Evolutionary conservation across 2,113 vertebrate species (phyloP), one percentile per base, ranked within the genome.

Genomic region (Gallinago paraguaiae): DNA sequence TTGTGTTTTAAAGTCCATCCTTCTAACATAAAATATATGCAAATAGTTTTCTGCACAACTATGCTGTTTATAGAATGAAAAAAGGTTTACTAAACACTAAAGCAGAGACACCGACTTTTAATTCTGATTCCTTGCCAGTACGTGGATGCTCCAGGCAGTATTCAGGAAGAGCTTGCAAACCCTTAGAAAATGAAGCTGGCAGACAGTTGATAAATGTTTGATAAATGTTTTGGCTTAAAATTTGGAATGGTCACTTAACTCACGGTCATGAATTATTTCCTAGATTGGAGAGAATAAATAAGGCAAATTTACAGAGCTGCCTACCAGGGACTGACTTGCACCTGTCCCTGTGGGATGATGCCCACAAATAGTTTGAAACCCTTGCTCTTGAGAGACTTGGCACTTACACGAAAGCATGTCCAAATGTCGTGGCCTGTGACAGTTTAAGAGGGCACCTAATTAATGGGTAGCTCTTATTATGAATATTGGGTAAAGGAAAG

Each of bases 271-370:
- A 64, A 12, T 95, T 97, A 85, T 93, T 93, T 95, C 96, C 87
- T 93, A 91, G 84, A 70, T 3, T 86, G 82, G 70, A 43, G 59
- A 93, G 92, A 95, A 93, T 93, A 96, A 96, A 93, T 89, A 93
- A 67, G n/a, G 37, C 81, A 93, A 91, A 92, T 95, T 96, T 95
- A 87, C 80, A 88, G 80, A 93, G 95, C 90, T 91, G 92, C 76
- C 83, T 94, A 33, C 69, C 68, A 46, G 53, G n/a, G 59, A 79
- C 57, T 64, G 86, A 69, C 91, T 83, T 94, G 95, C 96, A 96
- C 89, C 96, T 97, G 94, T 97, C 81, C 45, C 87, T 94, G 93
- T 96, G 95, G 86, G 93, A 96, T 89, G 95, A 79, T 96, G 91
- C 87, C 95, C 82, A 88, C 95, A 96, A 96, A 97, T 95, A 95